Conservation (phyloP, 2,113 vertebrate species). For the Trinectes maculatus region DNA sequence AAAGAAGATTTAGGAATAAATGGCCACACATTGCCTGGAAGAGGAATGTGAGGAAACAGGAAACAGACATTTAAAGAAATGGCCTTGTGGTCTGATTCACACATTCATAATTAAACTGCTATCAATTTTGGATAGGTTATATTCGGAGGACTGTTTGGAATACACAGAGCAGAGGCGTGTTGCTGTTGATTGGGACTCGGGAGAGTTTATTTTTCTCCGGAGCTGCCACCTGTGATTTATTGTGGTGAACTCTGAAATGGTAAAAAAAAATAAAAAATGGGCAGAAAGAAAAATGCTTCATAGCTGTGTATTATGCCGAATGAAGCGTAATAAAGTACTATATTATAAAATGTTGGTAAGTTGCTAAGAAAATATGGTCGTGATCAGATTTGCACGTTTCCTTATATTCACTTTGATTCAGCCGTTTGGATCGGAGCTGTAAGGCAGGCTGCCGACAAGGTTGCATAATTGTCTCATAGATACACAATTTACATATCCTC, state of each 20-base stretch:
- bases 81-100: neutral
- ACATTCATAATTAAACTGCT: slow-evolving; percentile 9
- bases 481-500: neutral
- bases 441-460: neutral
- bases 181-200: slow-evolving; percentile 21
- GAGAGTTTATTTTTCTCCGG: slow-evolving; percentile 17
- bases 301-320: neutral
- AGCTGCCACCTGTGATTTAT: slow-evolving; percentile 2
- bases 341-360: neutral
- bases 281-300: neutral
- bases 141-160: neutral
- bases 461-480: neutral
- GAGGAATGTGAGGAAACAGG: neutral
- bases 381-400: neutral
- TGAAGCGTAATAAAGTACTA: slow-evolving; percentile 5
- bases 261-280: neutral
- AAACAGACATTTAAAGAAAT: slow-evolving; percentile 7
- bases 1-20: neutral
- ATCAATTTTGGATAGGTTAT: neutral
- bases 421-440: neutral
- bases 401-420: neutral
- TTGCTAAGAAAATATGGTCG: neutral
- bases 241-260: neutral
- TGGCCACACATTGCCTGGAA: neutral
- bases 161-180: neutral